These are phyloP conservation scores for Meriones unguiculatus DNA, from an alignment of 2,113 vertebrate species.

Conservation along the genomic window DNA sequence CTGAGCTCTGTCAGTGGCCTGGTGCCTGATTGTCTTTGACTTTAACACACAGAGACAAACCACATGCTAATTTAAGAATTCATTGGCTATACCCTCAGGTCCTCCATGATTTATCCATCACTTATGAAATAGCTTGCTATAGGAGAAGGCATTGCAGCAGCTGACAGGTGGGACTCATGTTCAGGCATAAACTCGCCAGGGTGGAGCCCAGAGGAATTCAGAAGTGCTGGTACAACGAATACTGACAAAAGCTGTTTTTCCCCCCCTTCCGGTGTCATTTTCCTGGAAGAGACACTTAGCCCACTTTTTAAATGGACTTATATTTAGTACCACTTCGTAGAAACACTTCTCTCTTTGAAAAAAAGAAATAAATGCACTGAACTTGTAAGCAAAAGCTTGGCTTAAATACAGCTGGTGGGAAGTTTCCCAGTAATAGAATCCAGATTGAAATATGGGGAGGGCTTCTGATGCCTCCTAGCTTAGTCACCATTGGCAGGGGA, in stretches of 20 bases:
- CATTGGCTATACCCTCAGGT: neutral
- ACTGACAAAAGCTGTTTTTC: neutral
- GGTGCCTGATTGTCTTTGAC: neutral
- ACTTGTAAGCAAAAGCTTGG: neutral
- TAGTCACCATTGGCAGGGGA: slow-evolving; percentile 22
- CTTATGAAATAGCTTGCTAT: neutral
- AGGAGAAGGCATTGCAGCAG: neutral
- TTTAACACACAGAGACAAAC: neutral
- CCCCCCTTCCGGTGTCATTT: neutral
- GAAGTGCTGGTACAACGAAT: neutral
- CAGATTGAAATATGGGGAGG: neutral
- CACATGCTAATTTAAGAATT: neutral
- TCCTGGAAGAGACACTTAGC: neutral
- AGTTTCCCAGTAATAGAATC: slow-evolving; percentile 41
- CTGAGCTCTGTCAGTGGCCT: too few species aligned
- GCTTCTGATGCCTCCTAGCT: slow-evolving; percentile 34
- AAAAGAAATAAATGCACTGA: slow-evolving; percentile 6
- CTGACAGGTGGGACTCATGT: neutral
- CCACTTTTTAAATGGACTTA: neutral
- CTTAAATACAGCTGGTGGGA: slow-evolving; percentile 57
- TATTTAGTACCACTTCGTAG: slow-evolving; percentile 21
- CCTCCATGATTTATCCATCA: neutral
- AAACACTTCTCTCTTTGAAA: neutral
- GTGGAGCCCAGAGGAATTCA: neutral
- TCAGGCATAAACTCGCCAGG: neutral